These are phyloP conservation scores for Heliothis peltigera DNA, from an alignment of 2,888 invertebrate species.

Conservation along the genomic window DNA sequence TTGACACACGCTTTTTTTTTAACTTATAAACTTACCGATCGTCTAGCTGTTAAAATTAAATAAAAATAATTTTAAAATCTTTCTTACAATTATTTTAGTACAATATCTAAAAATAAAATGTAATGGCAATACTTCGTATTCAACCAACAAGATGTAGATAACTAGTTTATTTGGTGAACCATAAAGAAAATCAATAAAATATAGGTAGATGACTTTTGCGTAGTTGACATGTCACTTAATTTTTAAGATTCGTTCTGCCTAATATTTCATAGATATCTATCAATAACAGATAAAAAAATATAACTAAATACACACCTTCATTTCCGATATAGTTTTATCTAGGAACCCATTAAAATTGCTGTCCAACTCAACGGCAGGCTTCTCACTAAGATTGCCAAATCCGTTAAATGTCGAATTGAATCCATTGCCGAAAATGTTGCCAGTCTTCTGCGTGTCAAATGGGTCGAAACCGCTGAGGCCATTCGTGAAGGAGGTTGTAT, in stretches of 20 bases:
- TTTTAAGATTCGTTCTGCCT: too few relatives aligned
- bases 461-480: slow-evolving; percentile 92
- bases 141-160: too few relatives aligned
- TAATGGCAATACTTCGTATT: neutral
- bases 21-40: slow-evolving; percentile 72
- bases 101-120: too few relatives aligned
- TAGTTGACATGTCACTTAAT: too few relatives aligned
- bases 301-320: slow-evolving; percentile 92
- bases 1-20: slow-evolving; percentile 23
- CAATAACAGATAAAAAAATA: neutral
- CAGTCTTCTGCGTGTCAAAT: slow-evolving; percentile 94
- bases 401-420: slow-evolving; percentile 84
- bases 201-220: too few relatives aligned
- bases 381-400: slow-evolving; percentile 86
- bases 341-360: slow-evolving; percentile 94
- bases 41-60: slow-evolving; percentile 73
- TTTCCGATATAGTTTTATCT: slow-evolving; percentile 95
- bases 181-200: too few relatives aligned
- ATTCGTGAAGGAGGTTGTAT: slow-evolving; percentile 79
- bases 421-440: slow-evolving; percentile 83
- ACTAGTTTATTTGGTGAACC: neutral
- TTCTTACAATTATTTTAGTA: neutral
- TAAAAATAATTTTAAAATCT: slow-evolving; percentile 25
- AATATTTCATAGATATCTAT: too few relatives aligned
- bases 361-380: slow-evolving; percentile 83